phyloP scores from a whole-genome alignment of 1,140 invertebrate genomes.

The Drosophila arizonae region DNA sequence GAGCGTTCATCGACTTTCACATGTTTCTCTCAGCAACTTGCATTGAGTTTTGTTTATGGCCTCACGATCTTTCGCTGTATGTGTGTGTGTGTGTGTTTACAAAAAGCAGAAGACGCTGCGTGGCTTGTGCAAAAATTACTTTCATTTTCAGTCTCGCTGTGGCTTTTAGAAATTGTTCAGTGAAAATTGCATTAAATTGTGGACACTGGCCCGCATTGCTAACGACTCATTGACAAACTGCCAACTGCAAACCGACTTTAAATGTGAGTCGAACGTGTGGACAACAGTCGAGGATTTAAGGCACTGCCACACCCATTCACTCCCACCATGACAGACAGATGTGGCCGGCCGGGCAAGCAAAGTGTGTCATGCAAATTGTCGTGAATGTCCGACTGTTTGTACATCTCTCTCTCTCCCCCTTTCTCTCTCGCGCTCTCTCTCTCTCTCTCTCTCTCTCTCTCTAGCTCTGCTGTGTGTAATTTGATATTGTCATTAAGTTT shows the following conservation, averaged over 20 bases:
- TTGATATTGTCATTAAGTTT: slow-evolving; percentile 79
- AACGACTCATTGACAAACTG: slow-evolving; percentile 69
- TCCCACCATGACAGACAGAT: background rate
- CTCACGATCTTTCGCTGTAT: slow-evolving; percentile 49
- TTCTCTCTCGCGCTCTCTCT: slow-evolving; percentile 16
- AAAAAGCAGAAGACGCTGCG: slow-evolving; percentile 57
- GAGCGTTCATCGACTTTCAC: slow-evolving; percentile 39
- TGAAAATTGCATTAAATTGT: slow-evolving; percentile 57
- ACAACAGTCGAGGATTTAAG: slow-evolving; percentile 65
- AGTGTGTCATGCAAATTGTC: slow-evolving; percentile 76
- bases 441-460: background rate
- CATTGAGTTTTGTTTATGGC: slow-evolving; percentile 49
- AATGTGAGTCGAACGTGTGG: slow-evolving; percentile 57
- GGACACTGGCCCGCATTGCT: slow-evolving; percentile 41
- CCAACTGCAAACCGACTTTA: slow-evolving; percentile 38
- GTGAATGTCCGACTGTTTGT: slow-evolving; percentile 31
- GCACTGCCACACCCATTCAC: slow-evolving; percentile 16
- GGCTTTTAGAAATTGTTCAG: slow-evolving; percentile 59
- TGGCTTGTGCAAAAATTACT: slow-evolving; percentile 70
- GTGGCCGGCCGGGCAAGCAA: slow-evolving; percentile 28
- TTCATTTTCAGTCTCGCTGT: slow-evolving; percentile 59
- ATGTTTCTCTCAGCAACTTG: slow-evolving; percentile 30
- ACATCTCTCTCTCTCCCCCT: slow-evolving; percentile 12
- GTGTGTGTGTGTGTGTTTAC: slow-evolving; percentile 34
- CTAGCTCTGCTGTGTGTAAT: slow-evolving; percentile 52